phyloP scores from a whole-genome alignment of 2,888 invertebrate genomes.

The Nephrotoma appendiculata region DNA sequence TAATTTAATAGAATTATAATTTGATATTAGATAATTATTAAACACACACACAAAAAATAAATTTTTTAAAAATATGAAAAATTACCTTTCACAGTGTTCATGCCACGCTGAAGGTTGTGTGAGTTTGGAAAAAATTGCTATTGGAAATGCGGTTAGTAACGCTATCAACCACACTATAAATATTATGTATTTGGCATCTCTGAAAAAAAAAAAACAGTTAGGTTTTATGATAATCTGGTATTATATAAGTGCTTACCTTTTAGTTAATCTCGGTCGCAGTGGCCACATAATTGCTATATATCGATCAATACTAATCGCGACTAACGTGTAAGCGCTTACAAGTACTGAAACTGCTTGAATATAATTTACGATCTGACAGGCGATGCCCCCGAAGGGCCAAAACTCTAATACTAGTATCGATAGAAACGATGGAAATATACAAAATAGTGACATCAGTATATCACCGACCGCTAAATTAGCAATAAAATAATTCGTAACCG shows the following conservation, averaged over 20 bases:
- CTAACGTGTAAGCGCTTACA: conserved; percentile 78
- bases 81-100: conserved; percentile 46
- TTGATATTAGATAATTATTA: background rate
- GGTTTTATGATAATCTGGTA: conserved; percentile 56
- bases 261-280: conserved; percentile 63
- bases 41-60: background rate
- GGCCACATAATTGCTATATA: conserved; percentile 87
- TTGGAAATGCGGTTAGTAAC: conserved; percentile 64
- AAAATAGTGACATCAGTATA: conserved; percentile 77
- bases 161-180: conserved; percentile 38
- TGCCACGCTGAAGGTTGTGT: conserved; percentile 47
- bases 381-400: conserved; percentile 74
- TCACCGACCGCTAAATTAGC: conserved; percentile 81
- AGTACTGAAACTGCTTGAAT: conserved; percentile 67
- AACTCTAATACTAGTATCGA: conserved; percentile 63
- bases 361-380: conserved; percentile 74
- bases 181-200: conserved; percentile 31
- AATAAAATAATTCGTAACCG: conserved; percentile 86
- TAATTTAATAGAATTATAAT: background rate
- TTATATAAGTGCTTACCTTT: conserved; percentile 32
- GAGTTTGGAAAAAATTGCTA: conserved; percentile 57
- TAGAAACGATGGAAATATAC: conserved; percentile 81
- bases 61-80: background rate
- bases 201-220: conserved; percentile 12
- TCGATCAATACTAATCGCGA: conserved; percentile 81